These are phyloP conservation scores for Eupithecia abbreviata DNA, from an alignment of 2,888 invertebrate genomes.

Conservation along the genomic window DNA sequence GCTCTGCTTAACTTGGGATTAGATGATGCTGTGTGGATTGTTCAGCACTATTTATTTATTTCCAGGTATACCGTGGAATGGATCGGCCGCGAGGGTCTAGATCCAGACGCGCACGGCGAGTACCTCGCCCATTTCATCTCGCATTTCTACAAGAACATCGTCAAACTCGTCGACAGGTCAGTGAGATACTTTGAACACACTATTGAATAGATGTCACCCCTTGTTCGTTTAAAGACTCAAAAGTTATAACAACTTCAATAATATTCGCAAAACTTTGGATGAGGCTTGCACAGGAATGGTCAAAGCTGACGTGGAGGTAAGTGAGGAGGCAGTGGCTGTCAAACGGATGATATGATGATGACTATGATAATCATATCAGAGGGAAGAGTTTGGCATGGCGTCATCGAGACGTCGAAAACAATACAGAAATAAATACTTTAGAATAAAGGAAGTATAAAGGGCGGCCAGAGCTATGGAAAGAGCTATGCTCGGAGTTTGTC, in stretches of 20 bases:
- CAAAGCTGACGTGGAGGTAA: neutral
- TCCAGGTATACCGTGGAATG: constrained; percentile 96
- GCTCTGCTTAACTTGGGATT: too few species aligned
- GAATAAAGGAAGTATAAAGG: too few species aligned
- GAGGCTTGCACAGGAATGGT: neutral
- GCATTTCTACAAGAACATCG: constrained; percentile 96
- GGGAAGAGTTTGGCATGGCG: too few species aligned
- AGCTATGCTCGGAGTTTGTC: too few species aligned
- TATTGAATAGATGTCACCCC: neutral
- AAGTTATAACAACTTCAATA: too few species aligned
- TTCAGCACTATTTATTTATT: neutral
- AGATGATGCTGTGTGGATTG: too few species aligned
- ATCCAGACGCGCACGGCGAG: constrained; percentile 95
- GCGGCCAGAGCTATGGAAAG: too few species aligned
- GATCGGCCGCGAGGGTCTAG: constrained; percentile 97
- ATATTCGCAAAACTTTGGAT: neutral
- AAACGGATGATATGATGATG: neutral
- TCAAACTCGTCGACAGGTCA: constrained; percentile 93
- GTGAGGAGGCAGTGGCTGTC: neutral
- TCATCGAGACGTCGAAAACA: too few species aligned
- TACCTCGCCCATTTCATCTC: constrained; percentile 97
- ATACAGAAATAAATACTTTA: too few species aligned
- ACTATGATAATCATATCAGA: too few species aligned
- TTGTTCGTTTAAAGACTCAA: too few species aligned
- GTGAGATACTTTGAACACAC: constrained; percentile 21